Percentiles rank a stretch among this genome's conserved stretches.
Evolutionary conservation across 2,888 invertebrate genomes (phyloP).

Genomic region (Helobdella robusta): DNA sequence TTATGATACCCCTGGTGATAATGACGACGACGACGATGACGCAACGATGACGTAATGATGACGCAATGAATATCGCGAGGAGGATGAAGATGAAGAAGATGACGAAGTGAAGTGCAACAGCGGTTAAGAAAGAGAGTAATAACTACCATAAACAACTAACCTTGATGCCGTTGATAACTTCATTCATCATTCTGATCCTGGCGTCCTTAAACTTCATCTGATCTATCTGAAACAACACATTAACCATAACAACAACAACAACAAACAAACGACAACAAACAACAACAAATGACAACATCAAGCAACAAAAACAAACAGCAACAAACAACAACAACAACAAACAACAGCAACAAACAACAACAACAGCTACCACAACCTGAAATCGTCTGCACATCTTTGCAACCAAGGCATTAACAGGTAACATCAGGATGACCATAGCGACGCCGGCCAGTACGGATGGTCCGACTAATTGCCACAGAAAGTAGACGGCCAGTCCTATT

Average conservation of each 20-base stretch:
- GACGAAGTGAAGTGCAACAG: no score
- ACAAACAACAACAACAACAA: not conserved
- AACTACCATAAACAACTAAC: no score
- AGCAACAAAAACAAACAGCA: not conserved
- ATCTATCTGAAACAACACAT: not conserved
- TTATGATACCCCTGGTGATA: no score
- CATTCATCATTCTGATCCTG: constrained; percentile 14
- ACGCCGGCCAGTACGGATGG: constrained; percentile 25
- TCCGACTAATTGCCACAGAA: constrained; percentile 28
- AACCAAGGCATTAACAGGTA: constrained; percentile 28
- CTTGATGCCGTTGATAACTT: constrained; percentile 20
- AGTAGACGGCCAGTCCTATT: constrained; percentile 62
- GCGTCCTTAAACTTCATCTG: constrained; percentile 23
- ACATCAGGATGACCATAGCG: constrained; percentile 19
- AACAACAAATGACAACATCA: not conserved
- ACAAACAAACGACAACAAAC: not conserved
- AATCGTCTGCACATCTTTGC: constrained; percentile 26
- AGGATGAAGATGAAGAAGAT: no score
- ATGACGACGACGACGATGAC: no score
- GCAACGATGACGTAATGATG: no score
- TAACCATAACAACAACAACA: not conserved
- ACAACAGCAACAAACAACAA: not conserved
- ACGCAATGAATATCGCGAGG: no score
- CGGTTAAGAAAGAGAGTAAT: no score
- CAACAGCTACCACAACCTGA: constrained; percentile 9